Evolutionary conservation across 2,888 invertebrate genomes (phyloP).

Genomic region (Yponomeuta malinellus): DNA sequence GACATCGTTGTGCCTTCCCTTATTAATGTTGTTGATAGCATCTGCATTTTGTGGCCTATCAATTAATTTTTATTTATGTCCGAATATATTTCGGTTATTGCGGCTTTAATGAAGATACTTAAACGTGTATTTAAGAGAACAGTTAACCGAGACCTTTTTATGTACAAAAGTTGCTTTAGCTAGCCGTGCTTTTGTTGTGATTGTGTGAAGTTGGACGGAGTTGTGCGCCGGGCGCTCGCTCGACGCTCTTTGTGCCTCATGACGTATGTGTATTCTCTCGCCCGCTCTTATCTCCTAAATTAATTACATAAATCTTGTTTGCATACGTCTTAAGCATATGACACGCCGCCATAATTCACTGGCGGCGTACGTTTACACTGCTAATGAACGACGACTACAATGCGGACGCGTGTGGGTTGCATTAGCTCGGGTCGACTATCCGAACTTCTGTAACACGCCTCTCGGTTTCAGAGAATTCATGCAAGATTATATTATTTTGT

Average conservation of each 20-base stretch:
- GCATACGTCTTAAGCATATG: slow-evolving; percentile 73
- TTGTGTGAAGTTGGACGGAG: background rate
- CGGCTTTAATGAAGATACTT: background rate
- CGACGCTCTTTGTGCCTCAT: slow-evolving; percentile 50
- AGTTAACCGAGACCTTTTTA: background rate
- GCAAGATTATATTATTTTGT: too few species aligned
- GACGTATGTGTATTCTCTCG: slow-evolving; percentile 55
- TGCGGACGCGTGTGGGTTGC: slow-evolving; percentile 25
- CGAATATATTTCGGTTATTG: background rate
- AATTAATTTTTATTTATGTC: background rate
- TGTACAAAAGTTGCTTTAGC: background rate
- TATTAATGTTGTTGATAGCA: slow-evolving; percentile 3
- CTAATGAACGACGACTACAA: slow-evolving; percentile 64
- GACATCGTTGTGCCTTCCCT: slow-evolving; percentile 8
- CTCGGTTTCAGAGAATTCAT: background rate
- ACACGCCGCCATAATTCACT: slow-evolving; percentile 69
- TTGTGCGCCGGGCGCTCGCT: background rate
- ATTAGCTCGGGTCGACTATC: slow-evolving; percentile 21
- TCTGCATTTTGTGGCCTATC: slow-evolving; percentile 12
- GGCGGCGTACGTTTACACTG: slow-evolving; percentile 59
- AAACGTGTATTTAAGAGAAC: background rate
- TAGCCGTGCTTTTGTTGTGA: background rate
- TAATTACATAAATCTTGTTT: slow-evolving; percentile 76
- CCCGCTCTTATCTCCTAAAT: slow-evolving; percentile 72
- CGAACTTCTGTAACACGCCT: slow-evolving; percentile 6